Percentiles rank a stretch among this genome's conserved stretches.
phyloP scores from a whole-genome alignment of 2,113 vertebrate genomes.

The Cavia porcellus region DNA sequence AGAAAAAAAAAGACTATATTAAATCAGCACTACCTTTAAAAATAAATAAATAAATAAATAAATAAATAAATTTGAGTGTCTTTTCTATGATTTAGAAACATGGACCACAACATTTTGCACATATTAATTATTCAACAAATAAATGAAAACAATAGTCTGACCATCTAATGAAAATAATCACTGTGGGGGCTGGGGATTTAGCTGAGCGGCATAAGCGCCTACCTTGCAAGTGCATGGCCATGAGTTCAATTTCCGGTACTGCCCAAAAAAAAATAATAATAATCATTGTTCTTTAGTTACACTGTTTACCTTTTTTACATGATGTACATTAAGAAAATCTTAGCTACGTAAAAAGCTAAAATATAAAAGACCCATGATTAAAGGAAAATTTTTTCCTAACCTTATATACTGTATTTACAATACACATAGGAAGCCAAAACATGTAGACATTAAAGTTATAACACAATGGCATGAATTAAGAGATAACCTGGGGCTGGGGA shows the following conservation, averaged over 20 bases:
- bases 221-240: no score
- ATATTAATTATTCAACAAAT: slow-evolving; percentile 10
- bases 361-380: background rate
- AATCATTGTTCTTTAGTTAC: slow-evolving; percentile 16
- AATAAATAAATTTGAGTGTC: background rate
- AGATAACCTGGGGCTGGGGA: no score
- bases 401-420: background rate
- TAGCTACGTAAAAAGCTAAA: slow-evolving; percentile 18
- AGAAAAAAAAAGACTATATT: no score
- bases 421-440: background rate
- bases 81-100: background rate
- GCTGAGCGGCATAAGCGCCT: no score
- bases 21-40: no score
- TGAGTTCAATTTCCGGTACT: no score
- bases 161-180: slow-evolving; percentile 4
- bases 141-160: background rate
- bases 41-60: no score
- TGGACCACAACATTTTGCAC: background rate
- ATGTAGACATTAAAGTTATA: background rate
- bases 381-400: background rate
- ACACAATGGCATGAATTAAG: background rate
- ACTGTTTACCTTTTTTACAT: background rate
- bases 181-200: no score
- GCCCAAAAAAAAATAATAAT: no score
- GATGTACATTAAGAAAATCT: background rate